These are phyloP conservation scores for Caenorhabditis briggsae DNA, from an alignment of 1,140 invertebrate genomes.

Conservation along the genomic window DNA sequence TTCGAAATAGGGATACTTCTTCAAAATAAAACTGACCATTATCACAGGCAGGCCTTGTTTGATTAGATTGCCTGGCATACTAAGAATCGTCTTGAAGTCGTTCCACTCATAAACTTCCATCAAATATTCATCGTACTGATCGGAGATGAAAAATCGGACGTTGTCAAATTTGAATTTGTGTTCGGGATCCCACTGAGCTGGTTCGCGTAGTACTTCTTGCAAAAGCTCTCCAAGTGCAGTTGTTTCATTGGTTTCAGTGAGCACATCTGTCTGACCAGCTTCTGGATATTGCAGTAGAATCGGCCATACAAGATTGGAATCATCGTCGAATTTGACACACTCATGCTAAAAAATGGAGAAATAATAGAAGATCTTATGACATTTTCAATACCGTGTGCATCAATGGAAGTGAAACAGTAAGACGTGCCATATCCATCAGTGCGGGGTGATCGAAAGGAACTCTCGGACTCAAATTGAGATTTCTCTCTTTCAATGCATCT, in stretches of 20 bases:
- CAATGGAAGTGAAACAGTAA: constrained; percentile 47
- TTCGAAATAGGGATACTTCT: background rate
- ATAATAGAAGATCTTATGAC: background rate
- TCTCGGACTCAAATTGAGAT: constrained; percentile 62
- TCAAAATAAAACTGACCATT: constrained; percentile 64
- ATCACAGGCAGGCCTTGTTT: constrained; percentile 69
- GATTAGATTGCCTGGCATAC: constrained; percentile 64
- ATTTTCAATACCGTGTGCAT: constrained; percentile 10
- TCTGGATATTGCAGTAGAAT: constrained; percentile 88
- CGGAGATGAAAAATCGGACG: constrained; percentile 68
- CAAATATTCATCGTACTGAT: constrained; percentile 61
- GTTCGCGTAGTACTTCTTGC: constrained; percentile 66
- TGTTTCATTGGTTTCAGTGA: constrained; percentile 75
- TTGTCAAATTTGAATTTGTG: constrained; percentile 69
- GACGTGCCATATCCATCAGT: constrained; percentile 64
- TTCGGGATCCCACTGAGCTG: constrained; percentile 70
- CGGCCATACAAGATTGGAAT: constrained; percentile 83
- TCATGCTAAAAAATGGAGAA: constrained; percentile 32
- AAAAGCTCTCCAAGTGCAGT: constrained; percentile 66
- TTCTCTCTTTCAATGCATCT: constrained; percentile 63
- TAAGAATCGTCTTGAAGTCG: constrained; percentile 63
- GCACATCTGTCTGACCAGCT: constrained; percentile 79
- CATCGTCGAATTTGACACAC: constrained; percentile 81
- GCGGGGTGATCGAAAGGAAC: constrained; percentile 65
- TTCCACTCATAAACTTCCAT: constrained; percentile 67